A percentile compares a stretch with the other conserved stretches of the same genome.
phyloP scores from a whole-genome alignment of 2,113 vertebrate species.

The Pituophis catenifer region DNA sequence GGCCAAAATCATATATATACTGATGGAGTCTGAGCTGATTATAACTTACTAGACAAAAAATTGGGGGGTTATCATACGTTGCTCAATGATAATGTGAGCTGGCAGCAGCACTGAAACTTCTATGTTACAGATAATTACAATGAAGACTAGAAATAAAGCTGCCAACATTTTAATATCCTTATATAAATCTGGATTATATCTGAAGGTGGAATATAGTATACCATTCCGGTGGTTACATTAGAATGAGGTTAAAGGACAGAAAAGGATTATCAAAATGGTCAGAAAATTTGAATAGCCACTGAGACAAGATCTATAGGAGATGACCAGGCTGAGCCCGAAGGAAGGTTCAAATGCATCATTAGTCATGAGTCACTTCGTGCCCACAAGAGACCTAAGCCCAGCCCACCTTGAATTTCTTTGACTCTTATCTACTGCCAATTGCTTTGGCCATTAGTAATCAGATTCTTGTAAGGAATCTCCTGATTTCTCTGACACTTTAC shows the following conservation, averaged over 20 bases:
- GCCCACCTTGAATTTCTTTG: background rate
- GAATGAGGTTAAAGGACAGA: background rate
- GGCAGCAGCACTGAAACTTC: background rate
- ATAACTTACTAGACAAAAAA: background rate
- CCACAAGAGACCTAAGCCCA: background rate
- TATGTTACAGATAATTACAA: background rate
- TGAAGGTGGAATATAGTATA: background rate
- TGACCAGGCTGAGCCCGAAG: background rate
- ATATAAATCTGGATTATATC: background rate
- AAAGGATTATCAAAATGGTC: background rate
- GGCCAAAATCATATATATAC: background rate
- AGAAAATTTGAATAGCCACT: background rate
- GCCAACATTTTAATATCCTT: background rate
- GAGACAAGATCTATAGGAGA: background rate
- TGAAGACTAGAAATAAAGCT: background rate
- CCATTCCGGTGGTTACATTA: background rate
- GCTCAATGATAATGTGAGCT: background rate
- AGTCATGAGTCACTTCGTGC: background rate
- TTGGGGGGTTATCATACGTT: background rate
- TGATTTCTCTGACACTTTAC: background rate
- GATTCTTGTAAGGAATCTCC: background rate
- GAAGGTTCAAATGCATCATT: background rate
- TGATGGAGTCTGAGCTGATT: background rate
- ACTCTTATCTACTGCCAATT: background rate
- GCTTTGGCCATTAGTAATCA: background rate